A percentile compares a stretch with the other conserved stretches of the same genome.
Conservation (phyloP, 2,113 vertebrate species). For the Acanthisitta chloris region DNA sequence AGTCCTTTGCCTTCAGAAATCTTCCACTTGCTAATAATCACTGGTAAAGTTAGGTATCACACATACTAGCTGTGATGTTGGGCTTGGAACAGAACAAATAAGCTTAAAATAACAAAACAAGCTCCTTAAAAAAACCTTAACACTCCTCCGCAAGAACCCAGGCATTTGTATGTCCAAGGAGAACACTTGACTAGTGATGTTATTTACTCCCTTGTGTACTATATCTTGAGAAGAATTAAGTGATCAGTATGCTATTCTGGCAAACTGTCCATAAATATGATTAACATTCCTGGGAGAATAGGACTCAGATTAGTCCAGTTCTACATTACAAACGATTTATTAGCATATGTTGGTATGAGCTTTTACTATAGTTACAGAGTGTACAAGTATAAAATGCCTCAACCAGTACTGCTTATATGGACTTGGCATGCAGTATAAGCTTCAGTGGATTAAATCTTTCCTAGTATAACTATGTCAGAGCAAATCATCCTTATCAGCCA, state of each 20-base stretch:
- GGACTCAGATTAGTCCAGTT: not conserved
- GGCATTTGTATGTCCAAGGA: not conserved
- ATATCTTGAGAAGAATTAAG: not conserved
- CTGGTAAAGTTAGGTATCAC: not conserved
- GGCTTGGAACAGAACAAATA: not conserved
- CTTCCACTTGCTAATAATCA: not conserved
- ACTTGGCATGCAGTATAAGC: not conserved
- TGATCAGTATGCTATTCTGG: not conserved
- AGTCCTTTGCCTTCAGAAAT: not conserved
- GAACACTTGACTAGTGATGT: not conserved
- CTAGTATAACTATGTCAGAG: not conserved
- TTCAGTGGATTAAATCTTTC: not conserved
- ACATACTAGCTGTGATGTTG: not conserved
- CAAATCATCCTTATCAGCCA: not conserved
- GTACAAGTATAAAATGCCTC: not conserved
- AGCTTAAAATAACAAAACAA: not conserved
- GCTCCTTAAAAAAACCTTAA: not conserved
- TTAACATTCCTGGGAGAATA: constrained; percentile 1
- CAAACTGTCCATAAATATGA: not conserved
- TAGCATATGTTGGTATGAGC: not conserved
- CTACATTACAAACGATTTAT: not conserved
- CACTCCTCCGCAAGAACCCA: not conserved
- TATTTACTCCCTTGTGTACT: not conserved
- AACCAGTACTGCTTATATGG: not conserved
- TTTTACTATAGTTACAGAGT: not conserved